Conservation (phyloP, 2,888 invertebrate genomes). For the Limenitis camilla region DNA sequence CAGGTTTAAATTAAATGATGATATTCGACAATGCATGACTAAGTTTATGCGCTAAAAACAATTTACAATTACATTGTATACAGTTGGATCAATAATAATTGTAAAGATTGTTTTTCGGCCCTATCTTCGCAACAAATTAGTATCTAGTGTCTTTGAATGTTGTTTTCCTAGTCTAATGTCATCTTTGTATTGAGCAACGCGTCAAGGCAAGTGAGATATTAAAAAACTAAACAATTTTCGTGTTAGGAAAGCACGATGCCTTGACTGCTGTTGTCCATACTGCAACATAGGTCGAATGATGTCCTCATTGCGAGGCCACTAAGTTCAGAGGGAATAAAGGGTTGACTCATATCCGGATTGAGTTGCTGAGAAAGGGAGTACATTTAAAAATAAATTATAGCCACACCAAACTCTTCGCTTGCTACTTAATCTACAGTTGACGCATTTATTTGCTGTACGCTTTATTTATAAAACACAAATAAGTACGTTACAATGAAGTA, state of each 20-base stretch:
- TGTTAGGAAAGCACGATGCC: slow-evolving; percentile 52
- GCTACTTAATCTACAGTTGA: no score
- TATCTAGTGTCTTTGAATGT: slow-evolving; percentile 37
- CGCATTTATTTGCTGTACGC: no score
- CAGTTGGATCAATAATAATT: not conserved
- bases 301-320: slow-evolving; percentile 43
- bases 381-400: slow-evolving; percentile 11
- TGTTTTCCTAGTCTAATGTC: slow-evolving; percentile 44
- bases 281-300: slow-evolving; percentile 27
- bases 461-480: no score
- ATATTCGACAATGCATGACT: no score
- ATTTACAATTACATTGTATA: not conserved
- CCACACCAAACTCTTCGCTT: not conserved
- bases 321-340: slow-evolving; percentile 38
- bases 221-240: slow-evolving; percentile 56
- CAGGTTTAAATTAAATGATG: slow-evolving; percentile 1
- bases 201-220: slow-evolving; percentile 62
- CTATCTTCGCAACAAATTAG: slow-evolving; percentile 43
- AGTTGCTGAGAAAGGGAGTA: slow-evolving; percentile 26
- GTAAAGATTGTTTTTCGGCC: slow-evolving; percentile 2
- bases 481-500: no score
- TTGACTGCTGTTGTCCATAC: slow-evolving; percentile 34
- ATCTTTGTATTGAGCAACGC: slow-evolving; percentile 57
- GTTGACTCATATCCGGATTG: slow-evolving; percentile 63
- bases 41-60: no score